phyloP scores from a whole-genome alignment of 1,140 invertebrate species.

The Thalassaphorura encarpata region DNA sequence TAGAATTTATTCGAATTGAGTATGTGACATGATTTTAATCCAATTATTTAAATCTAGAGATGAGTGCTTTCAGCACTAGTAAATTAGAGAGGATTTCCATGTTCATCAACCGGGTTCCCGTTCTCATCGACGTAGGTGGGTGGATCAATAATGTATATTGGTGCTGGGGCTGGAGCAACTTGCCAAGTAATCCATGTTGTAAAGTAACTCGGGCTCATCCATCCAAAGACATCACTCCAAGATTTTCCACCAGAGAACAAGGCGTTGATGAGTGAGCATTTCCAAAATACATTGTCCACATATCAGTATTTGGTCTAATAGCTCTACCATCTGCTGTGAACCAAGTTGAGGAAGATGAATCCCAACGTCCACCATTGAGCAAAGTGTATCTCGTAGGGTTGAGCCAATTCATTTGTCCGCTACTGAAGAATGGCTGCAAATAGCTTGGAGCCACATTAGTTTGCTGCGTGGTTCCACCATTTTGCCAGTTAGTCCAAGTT shows the following conservation, averaged over 20 bases:
- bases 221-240: not conserved
- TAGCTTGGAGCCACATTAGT: not conserved
- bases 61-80: too few relatives aligned
- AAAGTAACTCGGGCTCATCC: not conserved
- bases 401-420: not conserved
- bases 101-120: too few relatives aligned
- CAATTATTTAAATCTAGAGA: too few relatives aligned
- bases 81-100: too few relatives aligned
- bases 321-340: not conserved
- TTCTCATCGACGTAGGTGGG: too few relatives aligned
- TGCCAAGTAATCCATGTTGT: not conserved
- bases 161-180: too few relatives aligned
- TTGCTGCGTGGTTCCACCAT: too few relatives aligned
- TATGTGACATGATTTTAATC: too few relatives aligned
- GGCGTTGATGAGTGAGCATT: not conserved
- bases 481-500: not conserved
- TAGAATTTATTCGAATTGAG: too few relatives aligned
- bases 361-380: not conserved
- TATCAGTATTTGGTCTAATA: not conserved
- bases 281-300: constrained; percentile 1
- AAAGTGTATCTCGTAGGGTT: not conserved
- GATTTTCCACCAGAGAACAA: not conserved
- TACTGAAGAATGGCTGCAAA: not conserved
- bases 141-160: too few relatives aligned
- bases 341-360: not conserved